These are phyloP conservation scores for Pimpla rufipes DNA, from an alignment of 2,888 invertebrate species.

Conservation along the genomic window DNA sequence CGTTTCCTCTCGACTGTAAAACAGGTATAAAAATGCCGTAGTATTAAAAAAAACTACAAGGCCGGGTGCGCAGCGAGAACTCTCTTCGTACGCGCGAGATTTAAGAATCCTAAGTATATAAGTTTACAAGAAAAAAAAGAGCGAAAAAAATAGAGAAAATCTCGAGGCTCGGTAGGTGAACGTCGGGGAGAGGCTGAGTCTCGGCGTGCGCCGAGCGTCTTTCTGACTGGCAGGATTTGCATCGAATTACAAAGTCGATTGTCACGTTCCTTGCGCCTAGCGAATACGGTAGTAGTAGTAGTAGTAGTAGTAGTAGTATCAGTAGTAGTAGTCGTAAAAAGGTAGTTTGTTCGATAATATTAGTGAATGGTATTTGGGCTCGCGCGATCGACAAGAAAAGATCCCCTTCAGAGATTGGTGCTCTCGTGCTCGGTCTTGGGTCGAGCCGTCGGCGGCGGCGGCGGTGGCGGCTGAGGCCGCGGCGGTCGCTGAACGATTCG, in stretches of 20 bases:
- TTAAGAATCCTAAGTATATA: slow-evolving; percentile 1
- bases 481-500: slow-evolving; percentile 80
- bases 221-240: slow-evolving; percentile 44
- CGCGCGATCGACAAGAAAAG: not conserved
- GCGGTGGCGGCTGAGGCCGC: slow-evolving; percentile 84
- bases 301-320: slow-evolving; percentile 18
- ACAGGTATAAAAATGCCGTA: slow-evolving; percentile 55
- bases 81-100: slow-evolving; percentile 17
- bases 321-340: slow-evolving; percentile 42
- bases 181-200: not conserved
- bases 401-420: slow-evolving; percentile 81
- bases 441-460: slow-evolving; percentile 81
- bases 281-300: slow-evolving; percentile 13
- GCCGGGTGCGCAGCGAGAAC: slow-evolving; percentile 28
- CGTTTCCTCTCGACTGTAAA: slow-evolving; percentile 28
- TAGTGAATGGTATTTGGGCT: slow-evolving; percentile 13
- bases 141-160: slow-evolving; percentile 6
- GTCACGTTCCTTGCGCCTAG: slow-evolving; percentile 42
- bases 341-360: slow-evolving; percentile 58
- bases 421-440: slow-evolving; percentile 83
- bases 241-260: slow-evolving; percentile 51
- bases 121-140: slow-evolving; percentile 23
- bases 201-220: slow-evolving; percentile 29
- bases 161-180: slow-evolving; percentile 20
- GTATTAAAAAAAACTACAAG: slow-evolving; percentile 47